Evolutionary conservation across 2,113 vertebrate genomes (phyloP), one percentile per base, ranked within the genome.

Genomic region (Trichomycterus rosablanca): DNA sequence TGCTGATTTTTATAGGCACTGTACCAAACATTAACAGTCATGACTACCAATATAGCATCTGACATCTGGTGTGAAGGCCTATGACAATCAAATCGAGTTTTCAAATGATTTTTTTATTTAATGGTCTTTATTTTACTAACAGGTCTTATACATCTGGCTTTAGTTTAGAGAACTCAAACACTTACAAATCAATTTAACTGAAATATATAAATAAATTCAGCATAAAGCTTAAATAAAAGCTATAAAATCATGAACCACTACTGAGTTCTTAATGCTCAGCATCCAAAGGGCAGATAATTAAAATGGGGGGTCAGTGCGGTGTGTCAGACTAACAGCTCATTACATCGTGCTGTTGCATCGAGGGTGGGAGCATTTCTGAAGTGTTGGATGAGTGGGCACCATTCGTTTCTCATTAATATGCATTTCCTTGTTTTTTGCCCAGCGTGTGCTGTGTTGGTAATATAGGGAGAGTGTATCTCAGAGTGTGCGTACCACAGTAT

Each of bases 371-470:
- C 16, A 4, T 19, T 26, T 55, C 14, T 57, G 22, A 65, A 65
- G 63, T 65, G 52, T 12, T 48, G 34, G 16, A 56, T 16, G n/a
- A 65, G 43, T 39, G 35, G 11, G 1, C 30, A 28, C 4, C 16
- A 64, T 42, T 40, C 43, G 57, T 57, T 8, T 24, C 44, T 65
- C 52, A 52, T 49, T 57, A 65, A 48, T 39, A 65, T 40, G 22
- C 63, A 65, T 39, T 32, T 3, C 11, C 40, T 26, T 56, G 28
- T 39, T 48, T 30, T 53, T 35, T 20, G n/a, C n/a, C n/a, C 19
- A 24, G 8, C 5, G 11, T 40, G 3, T 49, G 20, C 52, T 22
- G 52, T 45, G 7, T 10, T 40, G 43, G 40, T 16, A 28, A 24
- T 52, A 49, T 42, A 35, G 1, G 34, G 7, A 15, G 26, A 8